These are phyloP conservation scores for Doris montereyensis DNA, from an alignment of 2,888 invertebrate genomes.

Conservation along the genomic window DNA sequence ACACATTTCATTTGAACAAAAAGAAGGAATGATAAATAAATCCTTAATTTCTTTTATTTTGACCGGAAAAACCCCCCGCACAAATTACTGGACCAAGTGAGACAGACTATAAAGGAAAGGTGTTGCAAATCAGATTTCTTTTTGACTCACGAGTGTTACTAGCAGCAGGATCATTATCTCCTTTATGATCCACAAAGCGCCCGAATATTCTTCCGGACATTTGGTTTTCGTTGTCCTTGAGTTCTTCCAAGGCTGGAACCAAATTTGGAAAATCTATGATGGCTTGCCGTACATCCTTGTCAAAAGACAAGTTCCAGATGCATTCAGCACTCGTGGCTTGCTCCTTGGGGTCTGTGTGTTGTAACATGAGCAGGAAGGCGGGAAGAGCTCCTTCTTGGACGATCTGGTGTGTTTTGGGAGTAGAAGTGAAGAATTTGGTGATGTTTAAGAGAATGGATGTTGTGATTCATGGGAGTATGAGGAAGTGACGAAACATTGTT, in stretches of 20 bases:
- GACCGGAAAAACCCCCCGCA: no score
- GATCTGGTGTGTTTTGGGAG: no score
- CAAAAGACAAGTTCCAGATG: constrained; percentile 66
- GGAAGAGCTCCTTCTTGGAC: constrained; percentile 60
- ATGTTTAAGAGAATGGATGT: no score
- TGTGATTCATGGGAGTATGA: no score
- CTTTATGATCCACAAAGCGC: constrained; percentile 62
- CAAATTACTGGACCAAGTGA: no score
- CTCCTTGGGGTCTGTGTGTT: constrained; percentile 55
- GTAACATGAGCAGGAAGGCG: constrained; percentile 55
- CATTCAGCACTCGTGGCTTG: constrained; percentile 56
- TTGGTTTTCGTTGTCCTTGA: constrained; percentile 54
- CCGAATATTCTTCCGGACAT: constrained; percentile 56
- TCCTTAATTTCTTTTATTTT: no score
- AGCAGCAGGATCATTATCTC: constrained; percentile 55
- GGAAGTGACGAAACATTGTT: no score
- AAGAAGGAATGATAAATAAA: no score
- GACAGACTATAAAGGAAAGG: background rate
- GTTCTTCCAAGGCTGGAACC: constrained; percentile 53
- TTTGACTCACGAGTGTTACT: constrained; percentile 34
- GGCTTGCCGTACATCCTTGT: constrained; percentile 57
- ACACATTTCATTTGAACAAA: no score
- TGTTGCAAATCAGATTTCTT: background rate
- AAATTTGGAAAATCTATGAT: constrained; percentile 54
- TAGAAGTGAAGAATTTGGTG: no score